Conservation (phyloP, 1,140 invertebrate species). For the Drosophila littoralis region DNA sequence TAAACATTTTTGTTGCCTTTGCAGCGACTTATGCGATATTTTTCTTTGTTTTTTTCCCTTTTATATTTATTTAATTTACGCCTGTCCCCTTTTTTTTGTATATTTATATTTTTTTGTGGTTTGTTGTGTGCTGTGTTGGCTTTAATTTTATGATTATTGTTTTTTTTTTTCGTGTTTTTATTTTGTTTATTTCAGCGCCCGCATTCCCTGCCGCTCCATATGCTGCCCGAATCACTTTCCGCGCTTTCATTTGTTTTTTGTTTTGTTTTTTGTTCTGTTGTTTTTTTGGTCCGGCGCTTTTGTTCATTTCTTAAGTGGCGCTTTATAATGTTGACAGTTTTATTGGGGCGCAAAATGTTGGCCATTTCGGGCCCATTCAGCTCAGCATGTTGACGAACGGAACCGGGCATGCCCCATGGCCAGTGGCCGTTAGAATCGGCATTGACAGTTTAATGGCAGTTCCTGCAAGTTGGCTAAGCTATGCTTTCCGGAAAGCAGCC, state of each 20-base stretch:
- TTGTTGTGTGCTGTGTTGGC: constrained; percentile 40
- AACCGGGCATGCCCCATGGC: constrained; percentile 19
- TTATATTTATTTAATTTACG: constrained; percentile 55
- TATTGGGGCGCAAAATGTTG: constrained; percentile 77
- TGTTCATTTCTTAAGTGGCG: constrained; percentile 82
- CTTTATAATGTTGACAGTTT: constrained; percentile 82
- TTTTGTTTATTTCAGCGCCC: not conserved
- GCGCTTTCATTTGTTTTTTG: constrained; percentile 47
- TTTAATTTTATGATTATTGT: constrained; percentile 60
- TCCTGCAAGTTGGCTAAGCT: constrained; percentile 1
- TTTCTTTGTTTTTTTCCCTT: constrained; percentile 12
- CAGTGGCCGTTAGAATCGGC: not conserved
- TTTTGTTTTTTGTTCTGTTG: constrained; percentile 34
- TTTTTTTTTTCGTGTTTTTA: constrained; percentile 22
- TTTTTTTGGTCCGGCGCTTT: constrained; percentile 49
- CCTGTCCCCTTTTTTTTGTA: constrained; percentile 43
- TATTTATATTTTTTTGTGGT: constrained; percentile 33
- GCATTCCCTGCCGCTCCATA: no score
- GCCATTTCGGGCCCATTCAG: constrained; percentile 48
- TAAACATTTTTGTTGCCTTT: constrained; percentile 46
- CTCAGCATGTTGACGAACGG: not conserved
- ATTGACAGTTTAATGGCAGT: constrained; percentile 15
- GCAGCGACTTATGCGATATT: constrained; percentile 14
- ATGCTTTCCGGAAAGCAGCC: not conserved
- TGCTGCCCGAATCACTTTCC: constrained; percentile 8